Evolutionary conservation across 2,888 invertebrate species (phyloP).

Genomic region (Hirtodrosophila alboralis): DNA sequence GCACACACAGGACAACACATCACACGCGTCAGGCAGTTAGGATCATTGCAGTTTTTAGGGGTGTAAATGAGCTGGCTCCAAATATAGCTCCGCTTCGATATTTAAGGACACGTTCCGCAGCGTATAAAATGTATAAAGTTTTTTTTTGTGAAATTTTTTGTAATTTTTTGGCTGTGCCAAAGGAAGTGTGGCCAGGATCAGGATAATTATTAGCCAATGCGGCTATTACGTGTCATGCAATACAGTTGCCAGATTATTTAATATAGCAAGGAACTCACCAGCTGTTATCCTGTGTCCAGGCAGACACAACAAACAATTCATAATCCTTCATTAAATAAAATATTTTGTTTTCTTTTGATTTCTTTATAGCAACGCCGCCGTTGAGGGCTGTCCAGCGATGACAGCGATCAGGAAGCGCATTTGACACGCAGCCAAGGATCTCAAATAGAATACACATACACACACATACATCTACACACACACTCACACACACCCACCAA

Average conservation of each 20-base stretch:
- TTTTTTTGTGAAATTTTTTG: neutral
- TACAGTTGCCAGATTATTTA: slow-evolving; percentile 75
- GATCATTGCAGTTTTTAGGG: slow-evolving; percentile 40
- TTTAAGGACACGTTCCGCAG: too few species aligned
- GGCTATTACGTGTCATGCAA: slow-evolving; percentile 71
- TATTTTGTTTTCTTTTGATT: slow-evolving; percentile 12
- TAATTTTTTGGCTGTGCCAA: slow-evolving; percentile 51
- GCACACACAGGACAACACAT: slow-evolving; percentile 4
- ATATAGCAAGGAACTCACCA: slow-evolving; percentile 18
- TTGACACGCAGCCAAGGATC: slow-evolving; percentile 68
- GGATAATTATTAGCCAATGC: slow-evolving; percentile 15
- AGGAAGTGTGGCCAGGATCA: slow-evolving; percentile 60
- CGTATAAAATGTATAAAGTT: too few species aligned
- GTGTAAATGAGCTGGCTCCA: slow-evolving; percentile 19
- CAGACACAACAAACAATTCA: slow-evolving; percentile 11
- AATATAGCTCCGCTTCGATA: slow-evolving; percentile 5
- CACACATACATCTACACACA: slow-evolving; percentile 20
- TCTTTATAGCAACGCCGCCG: slow-evolving; percentile 65
- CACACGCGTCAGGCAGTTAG: slow-evolving; percentile 5
- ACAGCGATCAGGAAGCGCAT: slow-evolving; percentile 68
- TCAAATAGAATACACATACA: slow-evolving; percentile 21
- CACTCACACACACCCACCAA: slow-evolving; percentile 27
- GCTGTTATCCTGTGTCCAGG: slow-evolving; percentile 48
- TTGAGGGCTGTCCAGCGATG: slow-evolving; percentile 71
- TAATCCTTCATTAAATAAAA: slow-evolving; percentile 37